Evolutionary conservation across 2,113 vertebrate genomes (phyloP).

Genomic region (Podarcis muralis): DNA sequence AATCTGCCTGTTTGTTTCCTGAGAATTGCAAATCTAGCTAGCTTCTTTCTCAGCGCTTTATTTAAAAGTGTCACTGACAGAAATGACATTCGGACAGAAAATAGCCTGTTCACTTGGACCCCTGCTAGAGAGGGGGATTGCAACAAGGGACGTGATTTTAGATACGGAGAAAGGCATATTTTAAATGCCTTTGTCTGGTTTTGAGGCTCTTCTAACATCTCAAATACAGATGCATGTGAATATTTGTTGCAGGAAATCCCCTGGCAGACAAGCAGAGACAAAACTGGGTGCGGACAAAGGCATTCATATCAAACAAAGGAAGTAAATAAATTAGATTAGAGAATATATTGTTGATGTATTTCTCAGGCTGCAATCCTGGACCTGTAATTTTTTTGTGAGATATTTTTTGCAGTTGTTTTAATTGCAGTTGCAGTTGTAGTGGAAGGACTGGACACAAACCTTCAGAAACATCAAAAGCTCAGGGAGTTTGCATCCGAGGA

Average conservation of each 20-base stretch:
- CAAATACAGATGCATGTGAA: not conserved
- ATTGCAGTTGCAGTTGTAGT: too few relatives aligned
- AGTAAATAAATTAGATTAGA: not conserved
- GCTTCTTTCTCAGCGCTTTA: not conserved
- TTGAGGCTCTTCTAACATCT: not conserved
- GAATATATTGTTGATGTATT: not conserved
- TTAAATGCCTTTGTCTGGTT: not conserved
- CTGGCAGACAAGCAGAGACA: constrained; percentile 4
- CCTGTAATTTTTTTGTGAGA: not conserved
- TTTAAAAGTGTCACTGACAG: not conserved
- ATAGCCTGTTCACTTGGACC: not conserved
- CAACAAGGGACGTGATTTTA: not conserved
- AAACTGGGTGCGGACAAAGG: constrained; percentile 7
- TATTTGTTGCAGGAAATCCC: constrained; percentile 13
- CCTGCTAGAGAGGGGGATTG: not conserved
- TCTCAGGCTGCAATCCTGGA: not conserved
- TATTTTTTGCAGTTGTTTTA: not conserved
- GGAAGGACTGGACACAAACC: not conserved
- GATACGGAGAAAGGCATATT: not conserved
- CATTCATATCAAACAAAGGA: constrained; percentile 15
- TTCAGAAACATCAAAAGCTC: not conserved
- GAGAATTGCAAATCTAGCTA: not conserved
- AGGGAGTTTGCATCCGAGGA: not conserved
- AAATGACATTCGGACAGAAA: not conserved
- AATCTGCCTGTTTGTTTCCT: not conserved